phyloP scores from a whole-genome alignment of 2,888 invertebrate species.

The Lasioglossum marginatum region DNA sequence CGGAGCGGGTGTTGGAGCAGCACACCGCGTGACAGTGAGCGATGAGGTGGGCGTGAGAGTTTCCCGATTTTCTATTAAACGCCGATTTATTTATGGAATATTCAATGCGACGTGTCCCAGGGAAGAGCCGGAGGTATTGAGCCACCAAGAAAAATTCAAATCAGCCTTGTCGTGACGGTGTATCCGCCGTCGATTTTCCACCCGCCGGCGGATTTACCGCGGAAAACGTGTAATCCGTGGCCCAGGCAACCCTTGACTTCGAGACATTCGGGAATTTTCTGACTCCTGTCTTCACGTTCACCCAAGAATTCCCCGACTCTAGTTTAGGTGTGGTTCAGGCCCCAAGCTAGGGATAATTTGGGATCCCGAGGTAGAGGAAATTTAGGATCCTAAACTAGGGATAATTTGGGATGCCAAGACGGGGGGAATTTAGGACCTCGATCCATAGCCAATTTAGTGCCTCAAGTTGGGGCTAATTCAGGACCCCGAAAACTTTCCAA shows the following conservation, averaged over 20 bases:
- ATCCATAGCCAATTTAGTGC: too few species aligned
- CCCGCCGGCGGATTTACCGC: conserved; percentile 23
- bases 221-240: conserved; percentile 49
- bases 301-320: not conserved
- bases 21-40: conserved; percentile 77
- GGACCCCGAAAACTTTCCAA: not conserved
- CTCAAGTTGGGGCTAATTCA: too few species aligned
- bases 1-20: conserved; percentile 27
- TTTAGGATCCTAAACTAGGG: too few species aligned
- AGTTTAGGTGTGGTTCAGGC: not conserved
- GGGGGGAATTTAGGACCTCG: too few species aligned
- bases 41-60: conserved; percentile 72
- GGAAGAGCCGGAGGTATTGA: conserved; percentile 39
- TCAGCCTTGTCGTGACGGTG: conserved; percentile 67
- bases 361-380: not conserved
- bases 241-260: conserved; percentile 23
- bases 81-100: conserved; percentile 84
- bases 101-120: conserved; percentile 76
- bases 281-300: not conserved
- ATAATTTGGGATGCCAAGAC: too few species aligned
- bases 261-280: conserved; percentile 17
- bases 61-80: conserved; percentile 82
- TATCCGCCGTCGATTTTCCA: conserved; percentile 46
- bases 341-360: not conserved
- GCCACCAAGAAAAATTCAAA: conserved; percentile 77